These are phyloP conservation scores for Momotus momota DNA, from an alignment of 2,797 vertebrate species.

Conservation along the genomic window DNA sequence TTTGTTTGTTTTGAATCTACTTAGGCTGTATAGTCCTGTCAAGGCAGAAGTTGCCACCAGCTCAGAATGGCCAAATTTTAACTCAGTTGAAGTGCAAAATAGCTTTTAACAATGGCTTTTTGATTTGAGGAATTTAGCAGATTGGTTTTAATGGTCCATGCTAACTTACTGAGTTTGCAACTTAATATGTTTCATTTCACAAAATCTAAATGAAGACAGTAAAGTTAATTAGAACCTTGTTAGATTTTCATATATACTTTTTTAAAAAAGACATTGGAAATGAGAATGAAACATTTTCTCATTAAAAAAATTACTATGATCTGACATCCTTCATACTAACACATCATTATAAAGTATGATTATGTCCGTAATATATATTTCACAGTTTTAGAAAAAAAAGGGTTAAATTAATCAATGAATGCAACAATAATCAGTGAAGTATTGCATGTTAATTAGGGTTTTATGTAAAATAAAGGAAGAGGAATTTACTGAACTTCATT, in stretches of 20 bases:
- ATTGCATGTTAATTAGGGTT: background rate
- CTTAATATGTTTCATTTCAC: background rate
- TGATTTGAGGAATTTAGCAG: background rate
- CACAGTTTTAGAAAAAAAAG: background rate
- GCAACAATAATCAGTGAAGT: background rate
- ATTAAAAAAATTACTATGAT: background rate
- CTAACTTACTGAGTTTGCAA: background rate
- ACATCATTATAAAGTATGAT: background rate
- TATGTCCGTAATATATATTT: background rate
- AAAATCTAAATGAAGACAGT: background rate
- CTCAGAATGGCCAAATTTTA: background rate
- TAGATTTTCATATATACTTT: background rate
- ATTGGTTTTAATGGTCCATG: background rate
- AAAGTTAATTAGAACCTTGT: background rate
- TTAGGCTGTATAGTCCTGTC: background rate
- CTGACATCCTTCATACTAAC: background rate
- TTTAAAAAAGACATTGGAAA: background rate
- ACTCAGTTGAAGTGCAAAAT: background rate
- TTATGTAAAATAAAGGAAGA: background rate
- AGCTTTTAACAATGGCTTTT: background rate
- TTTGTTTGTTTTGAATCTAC: background rate
- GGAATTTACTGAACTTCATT: background rate
- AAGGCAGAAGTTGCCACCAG: background rate
- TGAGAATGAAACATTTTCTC: background rate
- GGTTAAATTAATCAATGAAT: background rate